Percentiles rank a stretch among this genome's conserved stretches.
Evolutionary conservation across 2,888 invertebrate species (phyloP).

Genomic region (Salticus scenicus): DNA sequence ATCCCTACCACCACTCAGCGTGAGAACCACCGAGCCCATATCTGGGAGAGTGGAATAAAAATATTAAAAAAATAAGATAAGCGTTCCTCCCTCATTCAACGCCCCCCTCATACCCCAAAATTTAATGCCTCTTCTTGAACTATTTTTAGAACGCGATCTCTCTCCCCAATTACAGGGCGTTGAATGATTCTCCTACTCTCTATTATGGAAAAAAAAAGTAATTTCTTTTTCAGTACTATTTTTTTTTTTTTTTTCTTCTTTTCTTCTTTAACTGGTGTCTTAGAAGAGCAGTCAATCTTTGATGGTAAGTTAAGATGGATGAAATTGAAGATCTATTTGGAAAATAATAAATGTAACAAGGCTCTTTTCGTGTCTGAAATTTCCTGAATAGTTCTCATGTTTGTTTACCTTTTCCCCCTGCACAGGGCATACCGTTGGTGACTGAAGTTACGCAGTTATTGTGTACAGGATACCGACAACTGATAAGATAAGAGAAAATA

Average conservation of each 20-base stretch:
- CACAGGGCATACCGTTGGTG: neutral
- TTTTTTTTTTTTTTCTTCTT: neutral
- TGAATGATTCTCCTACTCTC: neutral
- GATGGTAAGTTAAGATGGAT: neutral
- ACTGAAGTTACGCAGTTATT: neutral
- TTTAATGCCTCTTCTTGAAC: neutral
- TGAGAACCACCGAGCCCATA: slow-evolving; percentile 9
- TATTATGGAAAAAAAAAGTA: neutral
- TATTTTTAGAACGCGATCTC: neutral
- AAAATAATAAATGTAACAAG: neutral
- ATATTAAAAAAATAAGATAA: neutral
- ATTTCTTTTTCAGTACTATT: too few species aligned
- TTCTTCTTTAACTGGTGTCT: neutral
- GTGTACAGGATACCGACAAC: too few species aligned
- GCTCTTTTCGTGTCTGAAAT: neutral
- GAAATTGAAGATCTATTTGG: neutral
- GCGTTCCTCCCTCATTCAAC: neutral
- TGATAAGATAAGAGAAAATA: too few species aligned
- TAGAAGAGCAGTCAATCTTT: neutral
- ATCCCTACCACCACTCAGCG: neutral
- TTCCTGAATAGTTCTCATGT: too few species aligned
- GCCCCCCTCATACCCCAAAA: slow-evolving; percentile 8
- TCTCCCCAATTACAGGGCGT: slow-evolving; percentile 3
- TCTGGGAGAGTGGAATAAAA: neutral
- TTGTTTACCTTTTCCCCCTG: too few species aligned